phyloP scores from a whole-genome alignment of 2,113 vertebrate genomes.

The Aramus guarauna region DNA sequence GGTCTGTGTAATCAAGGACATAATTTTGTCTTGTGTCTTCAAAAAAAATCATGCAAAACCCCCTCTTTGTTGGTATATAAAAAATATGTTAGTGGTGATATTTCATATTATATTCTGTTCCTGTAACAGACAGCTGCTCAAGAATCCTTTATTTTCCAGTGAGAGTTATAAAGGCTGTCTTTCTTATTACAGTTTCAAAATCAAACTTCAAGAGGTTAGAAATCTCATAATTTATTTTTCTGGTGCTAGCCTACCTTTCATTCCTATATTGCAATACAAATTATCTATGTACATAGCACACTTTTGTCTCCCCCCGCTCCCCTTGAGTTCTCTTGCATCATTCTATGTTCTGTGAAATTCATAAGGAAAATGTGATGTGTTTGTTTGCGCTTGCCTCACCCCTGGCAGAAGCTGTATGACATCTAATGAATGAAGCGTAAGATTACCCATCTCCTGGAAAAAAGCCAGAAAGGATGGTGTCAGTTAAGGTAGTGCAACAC shows the following conservation, averaged over 20 bases:
- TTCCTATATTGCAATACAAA: not conserved
- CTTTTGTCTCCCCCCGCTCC: fast-evolving
- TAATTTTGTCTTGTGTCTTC: not conserved
- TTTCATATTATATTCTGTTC: not conserved
- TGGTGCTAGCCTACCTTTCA: not conserved
- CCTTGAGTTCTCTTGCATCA: not conserved
- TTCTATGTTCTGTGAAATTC: not conserved
- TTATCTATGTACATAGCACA: not conserved
- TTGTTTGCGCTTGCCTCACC: not conserved
- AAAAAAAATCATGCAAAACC: not conserved
- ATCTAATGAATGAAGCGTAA: not conserved
- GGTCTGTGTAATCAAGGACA: not conserved
- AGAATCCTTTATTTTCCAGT: not conserved
- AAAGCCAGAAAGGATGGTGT: not conserved
- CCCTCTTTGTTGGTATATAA: not conserved
- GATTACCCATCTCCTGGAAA: not conserved
- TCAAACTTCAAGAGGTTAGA: not conserved
- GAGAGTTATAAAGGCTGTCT: not conserved
- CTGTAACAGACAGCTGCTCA: not conserved
- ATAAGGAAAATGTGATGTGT: not conserved
- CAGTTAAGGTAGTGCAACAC: not conserved
- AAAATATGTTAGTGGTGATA: not conserved
- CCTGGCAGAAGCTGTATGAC: not conserved
- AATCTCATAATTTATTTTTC: not conserved
- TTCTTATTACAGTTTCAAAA: not conserved